These are phyloP conservation scores for Azemiops feae DNA, from an alignment of 2,113 vertebrate genomes.

Conservation along the genomic window DNA sequence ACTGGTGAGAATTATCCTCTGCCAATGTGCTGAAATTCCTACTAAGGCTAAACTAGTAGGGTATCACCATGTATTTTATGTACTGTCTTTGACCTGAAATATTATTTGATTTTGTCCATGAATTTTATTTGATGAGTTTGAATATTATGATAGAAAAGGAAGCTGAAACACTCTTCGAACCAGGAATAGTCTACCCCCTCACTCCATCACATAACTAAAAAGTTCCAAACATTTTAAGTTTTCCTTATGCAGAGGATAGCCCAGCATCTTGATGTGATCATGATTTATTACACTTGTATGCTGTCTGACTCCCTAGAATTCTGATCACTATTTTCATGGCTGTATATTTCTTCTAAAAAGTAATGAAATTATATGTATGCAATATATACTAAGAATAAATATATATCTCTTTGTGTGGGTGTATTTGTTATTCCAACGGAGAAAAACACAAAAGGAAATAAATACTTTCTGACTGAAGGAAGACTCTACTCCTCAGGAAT, in stretches of 20 bases:
- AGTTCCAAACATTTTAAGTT: background rate
- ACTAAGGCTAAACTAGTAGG: background rate
- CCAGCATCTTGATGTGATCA: background rate
- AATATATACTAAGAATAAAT: background rate
- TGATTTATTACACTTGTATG: background rate
- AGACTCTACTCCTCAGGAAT: background rate
- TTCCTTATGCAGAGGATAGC: background rate
- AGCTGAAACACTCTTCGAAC: background rate
- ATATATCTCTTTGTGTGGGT: background rate
- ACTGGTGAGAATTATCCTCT: background rate
- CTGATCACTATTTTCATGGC: background rate
- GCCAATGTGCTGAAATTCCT: background rate
- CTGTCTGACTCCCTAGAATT: background rate
- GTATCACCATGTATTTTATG: background rate
- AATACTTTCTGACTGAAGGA: background rate
- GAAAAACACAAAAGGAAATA: background rate
- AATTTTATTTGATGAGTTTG: background rate
- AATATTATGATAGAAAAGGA: background rate
- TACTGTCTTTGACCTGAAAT: background rate
- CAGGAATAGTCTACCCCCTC: background rate
- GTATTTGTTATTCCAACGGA: background rate
- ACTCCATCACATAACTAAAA: background rate
- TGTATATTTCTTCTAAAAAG: background rate
- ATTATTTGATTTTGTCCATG: background rate
- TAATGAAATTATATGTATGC: background rate